A percentile compares a stretch with the other conserved stretches of the same genome.
Evolutionary conservation across 2,797 vertebrate species (phyloP).

Genomic region (Sternarchorhynchus goeldii): DNA sequence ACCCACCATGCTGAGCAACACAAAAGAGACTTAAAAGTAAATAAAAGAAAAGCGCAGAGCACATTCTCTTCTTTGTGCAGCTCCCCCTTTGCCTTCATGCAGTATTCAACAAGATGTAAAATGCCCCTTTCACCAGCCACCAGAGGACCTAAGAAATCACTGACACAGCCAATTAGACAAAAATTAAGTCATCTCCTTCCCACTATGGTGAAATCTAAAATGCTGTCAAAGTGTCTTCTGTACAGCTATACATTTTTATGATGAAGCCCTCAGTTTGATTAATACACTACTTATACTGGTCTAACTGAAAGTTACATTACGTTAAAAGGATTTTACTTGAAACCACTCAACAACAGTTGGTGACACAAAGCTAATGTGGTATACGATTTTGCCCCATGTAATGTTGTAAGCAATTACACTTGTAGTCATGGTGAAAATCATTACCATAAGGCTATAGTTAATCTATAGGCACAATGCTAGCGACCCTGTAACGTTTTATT

Average conservation of each 20-base stretch:
- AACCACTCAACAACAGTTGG: no score
- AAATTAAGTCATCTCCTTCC: conserved; percentile 48
- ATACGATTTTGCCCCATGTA: no score
- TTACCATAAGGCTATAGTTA: no score
- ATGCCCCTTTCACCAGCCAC: conserved; percentile 37
- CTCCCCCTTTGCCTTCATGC: conserved; percentile 29
- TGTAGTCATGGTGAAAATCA: no score
- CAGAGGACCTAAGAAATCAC: conserved; percentile 28
- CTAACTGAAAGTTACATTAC: no score
- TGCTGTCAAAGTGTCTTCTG: neutral
- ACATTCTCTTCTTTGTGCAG: conserved; percentile 29
- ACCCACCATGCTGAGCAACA: conserved; percentile 37
- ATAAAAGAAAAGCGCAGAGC: conserved; percentile 37
- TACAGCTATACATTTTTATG: neutral
- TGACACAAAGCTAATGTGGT: no score
- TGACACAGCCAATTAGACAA: conserved; percentile 35
- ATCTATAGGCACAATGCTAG: no score
- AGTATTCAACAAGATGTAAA: conserved; percentile 44
- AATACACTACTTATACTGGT: no score
- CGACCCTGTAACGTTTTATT: no score
- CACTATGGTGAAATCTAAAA: neutral
- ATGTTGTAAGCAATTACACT: no score
- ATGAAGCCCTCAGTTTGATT: neutral
- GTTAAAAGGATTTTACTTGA: no score
- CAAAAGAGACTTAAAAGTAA: conserved; percentile 54